Conservation (phyloP, 1,140 invertebrate species). For the Aphaenogaster rudis region DNA sequence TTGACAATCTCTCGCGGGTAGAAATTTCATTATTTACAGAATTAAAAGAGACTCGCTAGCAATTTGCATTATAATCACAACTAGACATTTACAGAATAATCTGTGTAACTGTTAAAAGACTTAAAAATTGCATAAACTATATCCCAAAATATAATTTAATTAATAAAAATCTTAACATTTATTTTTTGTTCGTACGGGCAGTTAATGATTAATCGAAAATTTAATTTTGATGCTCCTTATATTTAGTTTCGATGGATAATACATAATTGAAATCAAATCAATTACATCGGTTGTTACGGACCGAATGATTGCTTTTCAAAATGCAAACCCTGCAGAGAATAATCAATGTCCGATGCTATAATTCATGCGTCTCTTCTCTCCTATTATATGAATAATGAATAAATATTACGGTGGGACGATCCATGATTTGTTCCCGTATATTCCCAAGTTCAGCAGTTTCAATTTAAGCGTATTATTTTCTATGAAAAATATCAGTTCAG, state of each 20-base stretch:
- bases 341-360: conserved; percentile 48
- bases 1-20: conserved; percentile 2
- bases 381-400: conserved; percentile 50
- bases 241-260: conserved; percentile 41
- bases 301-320: conserved; percentile 42
- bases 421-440: conserved; percentile 23
- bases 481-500: conserved; percentile 33
- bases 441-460: conserved; percentile 18
- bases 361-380: conserved; percentile 46
- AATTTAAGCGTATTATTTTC: conserved; percentile 46
- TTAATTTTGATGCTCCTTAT: conserved; percentile 2
- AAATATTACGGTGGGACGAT: conserved; percentile 11
- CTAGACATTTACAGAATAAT: not conserved
- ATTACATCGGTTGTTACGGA: conserved; percentile 40
- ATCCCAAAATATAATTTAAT: not conserved
- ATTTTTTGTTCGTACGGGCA: not conserved
- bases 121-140: conserved; percentile 2
- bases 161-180: conserved; percentile 2
- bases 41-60: conserved; percentile 15
- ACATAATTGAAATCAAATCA: conserved; percentile 56
- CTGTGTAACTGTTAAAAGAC: not conserved
- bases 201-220: conserved; percentile 24
- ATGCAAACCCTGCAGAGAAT: conserved; percentile 43
- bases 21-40: conserved; percentile 5
- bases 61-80: not conserved